A percentile compares a stretch with the other conserved stretches of the same genome.
Evolutionary conservation across 2,113 vertebrate genomes (phyloP).

Genomic region (Sorex fumeus): DNA sequence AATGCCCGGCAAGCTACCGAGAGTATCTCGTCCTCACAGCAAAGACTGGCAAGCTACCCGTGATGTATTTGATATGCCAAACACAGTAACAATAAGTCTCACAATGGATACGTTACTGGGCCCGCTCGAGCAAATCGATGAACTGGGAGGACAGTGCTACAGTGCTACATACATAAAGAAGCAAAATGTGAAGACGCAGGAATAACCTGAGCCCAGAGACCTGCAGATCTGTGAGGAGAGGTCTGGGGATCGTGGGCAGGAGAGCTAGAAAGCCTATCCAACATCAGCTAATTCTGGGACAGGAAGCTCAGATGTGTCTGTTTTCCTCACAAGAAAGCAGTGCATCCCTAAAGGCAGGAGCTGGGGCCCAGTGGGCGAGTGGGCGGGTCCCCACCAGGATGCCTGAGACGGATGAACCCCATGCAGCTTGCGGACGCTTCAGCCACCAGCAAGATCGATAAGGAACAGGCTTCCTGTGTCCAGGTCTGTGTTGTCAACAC

Average conservation of each 20-base stretch:
- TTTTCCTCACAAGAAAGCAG: slow-evolving; percentile 18
- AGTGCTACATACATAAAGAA: background rate
- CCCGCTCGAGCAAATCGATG: no score
- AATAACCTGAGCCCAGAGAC: background rate
- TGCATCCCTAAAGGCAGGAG: background rate
- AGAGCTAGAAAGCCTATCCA: background rate
- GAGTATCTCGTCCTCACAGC: no score
- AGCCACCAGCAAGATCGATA: background rate
- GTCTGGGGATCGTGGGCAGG: background rate
- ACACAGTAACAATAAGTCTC: no score
- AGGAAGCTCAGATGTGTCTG: background rate
- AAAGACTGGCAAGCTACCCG: no score
- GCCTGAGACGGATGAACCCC: accelerated
- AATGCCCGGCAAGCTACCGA: no score
- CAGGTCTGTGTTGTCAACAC: background rate
- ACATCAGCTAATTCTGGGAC: background rate
- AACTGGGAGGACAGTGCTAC: no score
- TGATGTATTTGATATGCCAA: no score
- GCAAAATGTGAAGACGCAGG: background rate
- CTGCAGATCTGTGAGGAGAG: background rate
- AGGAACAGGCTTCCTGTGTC: background rate
- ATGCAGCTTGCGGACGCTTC: background rate
- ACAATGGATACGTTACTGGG: no score
- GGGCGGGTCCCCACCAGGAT: accelerated
- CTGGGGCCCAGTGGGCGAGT: background rate